Evolutionary conservation across 2,888 invertebrate genomes (phyloP).

Genomic region (Leptinotarsa tumamoca): DNA sequence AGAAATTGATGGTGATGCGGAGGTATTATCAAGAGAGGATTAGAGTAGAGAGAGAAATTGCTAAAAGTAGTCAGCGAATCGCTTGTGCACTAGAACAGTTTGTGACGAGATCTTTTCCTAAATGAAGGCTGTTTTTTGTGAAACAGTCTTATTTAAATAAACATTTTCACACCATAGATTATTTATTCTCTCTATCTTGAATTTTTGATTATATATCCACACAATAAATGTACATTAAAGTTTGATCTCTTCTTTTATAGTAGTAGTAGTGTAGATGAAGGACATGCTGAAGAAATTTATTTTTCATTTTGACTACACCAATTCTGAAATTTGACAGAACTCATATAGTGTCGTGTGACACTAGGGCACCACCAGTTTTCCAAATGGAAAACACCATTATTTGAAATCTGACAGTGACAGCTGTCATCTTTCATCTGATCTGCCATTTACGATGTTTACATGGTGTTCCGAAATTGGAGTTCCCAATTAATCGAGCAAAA

Average conservation of each 20-base stretch:
- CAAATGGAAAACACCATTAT: too few relatives aligned
- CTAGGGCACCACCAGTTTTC: too few relatives aligned
- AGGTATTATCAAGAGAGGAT: slow-evolving; percentile 6
- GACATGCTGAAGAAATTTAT: too few relatives aligned
- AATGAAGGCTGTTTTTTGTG: neutral
- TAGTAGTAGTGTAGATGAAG: too few relatives aligned
- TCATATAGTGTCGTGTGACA: too few relatives aligned
- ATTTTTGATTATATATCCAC: too few relatives aligned
- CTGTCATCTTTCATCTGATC: neutral
- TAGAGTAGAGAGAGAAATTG: slow-evolving; percentile 1
- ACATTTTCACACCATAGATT: neutral
- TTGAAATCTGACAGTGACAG: neutral
- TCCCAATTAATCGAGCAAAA: neutral
- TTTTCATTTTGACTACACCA: too few relatives aligned
- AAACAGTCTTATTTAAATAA: neutral
- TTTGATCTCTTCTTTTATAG: too few relatives aligned
- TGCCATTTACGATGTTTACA: slow-evolving; percentile 4
- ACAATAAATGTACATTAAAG: too few relatives aligned
- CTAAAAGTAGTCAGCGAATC: slow-evolving; percentile 9
- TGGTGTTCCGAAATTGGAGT: neutral
- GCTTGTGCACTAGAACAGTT: neutral
- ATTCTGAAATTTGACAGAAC: too few relatives aligned
- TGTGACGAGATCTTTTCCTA: neutral
- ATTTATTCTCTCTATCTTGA: too few relatives aligned
- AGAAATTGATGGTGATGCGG: neutral